Evolutionary conservation across 2,797 vertebrate species (phyloP).

Genomic region (Semaprochilodus insignis): DNA sequence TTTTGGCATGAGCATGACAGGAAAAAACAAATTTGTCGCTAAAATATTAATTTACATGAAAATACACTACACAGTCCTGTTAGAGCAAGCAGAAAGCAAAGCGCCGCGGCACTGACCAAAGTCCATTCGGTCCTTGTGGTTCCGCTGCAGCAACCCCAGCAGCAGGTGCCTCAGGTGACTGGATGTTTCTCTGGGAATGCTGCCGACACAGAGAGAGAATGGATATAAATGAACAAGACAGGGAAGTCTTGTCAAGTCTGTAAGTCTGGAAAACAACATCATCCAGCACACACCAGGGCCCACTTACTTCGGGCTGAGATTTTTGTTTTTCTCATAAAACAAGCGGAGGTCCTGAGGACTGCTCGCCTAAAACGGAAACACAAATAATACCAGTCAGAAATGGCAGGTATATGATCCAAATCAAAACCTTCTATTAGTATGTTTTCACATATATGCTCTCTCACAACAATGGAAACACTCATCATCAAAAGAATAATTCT

Average conservation of each 20-base stretch:
- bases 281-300: neutral
- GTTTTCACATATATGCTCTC: neutral
- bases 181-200: constrained; percentile 97
- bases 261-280: neutral
- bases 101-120: constrained; percentile 82
- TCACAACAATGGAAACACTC: no score
- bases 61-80: neutral
- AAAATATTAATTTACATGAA: neutral
- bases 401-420: neutral
- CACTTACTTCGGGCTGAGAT: constrained; percentile 91
- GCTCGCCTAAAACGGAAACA: constrained; percentile 83
- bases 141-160: constrained; percentile 90
- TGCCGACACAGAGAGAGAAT: constrained; percentile 60
- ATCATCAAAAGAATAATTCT: no score
- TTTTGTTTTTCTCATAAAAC: constrained; percentile 98
- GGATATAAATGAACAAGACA: neutral
- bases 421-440: neutral
- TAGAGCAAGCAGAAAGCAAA: neutral
- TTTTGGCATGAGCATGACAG: neutral
- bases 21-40: neutral
- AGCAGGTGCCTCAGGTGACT: constrained; percentile 90
- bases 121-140: constrained; percentile 95
- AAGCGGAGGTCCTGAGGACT: constrained; percentile 97
- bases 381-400: neutral
- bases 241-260: neutral